Conservation (phyloP, 2,888 invertebrate species). For the Limenitis arthemis region DNA sequence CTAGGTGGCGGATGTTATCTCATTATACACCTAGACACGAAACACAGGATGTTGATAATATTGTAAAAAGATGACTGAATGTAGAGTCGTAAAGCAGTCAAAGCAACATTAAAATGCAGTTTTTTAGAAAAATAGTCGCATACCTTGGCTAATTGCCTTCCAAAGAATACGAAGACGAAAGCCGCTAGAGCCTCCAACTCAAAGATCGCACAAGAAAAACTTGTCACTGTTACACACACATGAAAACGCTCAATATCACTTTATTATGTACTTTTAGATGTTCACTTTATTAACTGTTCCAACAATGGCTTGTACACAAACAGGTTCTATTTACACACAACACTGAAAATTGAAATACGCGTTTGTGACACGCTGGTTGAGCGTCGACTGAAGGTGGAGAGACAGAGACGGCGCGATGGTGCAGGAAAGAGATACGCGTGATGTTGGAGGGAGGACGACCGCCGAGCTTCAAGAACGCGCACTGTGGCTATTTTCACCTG, state of each 20-base stretch:
- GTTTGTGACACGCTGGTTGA: conserved; percentile 51
- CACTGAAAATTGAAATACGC: conserved; percentile 39
- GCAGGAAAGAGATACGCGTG: conserved; percentile 50
- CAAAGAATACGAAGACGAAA: conserved; percentile 44
- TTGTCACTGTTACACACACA: conserved; percentile 46
- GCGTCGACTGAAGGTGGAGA: conserved; percentile 56
- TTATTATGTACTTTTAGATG: not conserved
- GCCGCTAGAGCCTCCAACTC: conserved; percentile 60
- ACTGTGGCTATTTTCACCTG: conserved; percentile 40
- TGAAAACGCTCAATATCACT: conserved; percentile 28
- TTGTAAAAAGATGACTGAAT: too few relatives aligned
- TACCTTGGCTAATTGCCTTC: conserved; percentile 36
- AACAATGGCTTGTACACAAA: conserved; percentile 30
- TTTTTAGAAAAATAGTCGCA: conserved; percentile 12
- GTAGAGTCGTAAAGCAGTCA: too few relatives aligned
- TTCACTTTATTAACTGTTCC: conserved; percentile 8
- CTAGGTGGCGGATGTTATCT: conserved; percentile 9
- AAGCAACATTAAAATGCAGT: not conserved
- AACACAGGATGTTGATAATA: conserved; percentile 2
- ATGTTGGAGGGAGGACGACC: conserved; percentile 61
- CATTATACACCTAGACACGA: conserved; percentile 8
- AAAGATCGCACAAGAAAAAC: conserved; percentile 58
- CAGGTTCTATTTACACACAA: conserved; percentile 52
- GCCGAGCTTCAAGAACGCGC: conserved; percentile 58
- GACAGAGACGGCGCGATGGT: conserved; percentile 54